Conservation (phyloP, 2,797 vertebrate species). For the Sebastes matsubarae region DNA sequence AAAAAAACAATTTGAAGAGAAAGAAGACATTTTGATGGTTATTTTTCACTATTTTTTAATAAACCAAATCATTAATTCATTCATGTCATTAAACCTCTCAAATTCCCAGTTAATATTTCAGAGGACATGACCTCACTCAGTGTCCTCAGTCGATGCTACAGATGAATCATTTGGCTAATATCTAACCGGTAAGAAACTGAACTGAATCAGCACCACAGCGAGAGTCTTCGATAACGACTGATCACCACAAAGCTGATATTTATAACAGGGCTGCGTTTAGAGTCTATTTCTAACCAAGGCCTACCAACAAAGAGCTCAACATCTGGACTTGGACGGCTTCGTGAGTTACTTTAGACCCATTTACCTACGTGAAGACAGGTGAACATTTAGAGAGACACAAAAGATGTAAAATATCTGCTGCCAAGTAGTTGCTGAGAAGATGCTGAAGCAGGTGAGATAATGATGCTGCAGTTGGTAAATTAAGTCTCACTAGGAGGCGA, state of each 20-base stretch:
- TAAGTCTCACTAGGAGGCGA: slow-evolving; percentile 11
- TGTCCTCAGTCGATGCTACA: neutral
- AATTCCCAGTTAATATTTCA: neutral
- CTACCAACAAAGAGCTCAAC: neutral
- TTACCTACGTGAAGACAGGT: neutral
- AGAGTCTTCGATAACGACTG: neutral
- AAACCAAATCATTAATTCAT: neutral
- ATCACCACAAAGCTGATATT: neutral
- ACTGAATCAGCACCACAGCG: neutral
- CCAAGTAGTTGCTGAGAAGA: neutral
- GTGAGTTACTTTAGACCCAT: neutral
- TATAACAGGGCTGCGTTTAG: neutral
- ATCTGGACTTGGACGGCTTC: neutral
- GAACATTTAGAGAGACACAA: neutral
- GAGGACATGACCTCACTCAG: neutral
- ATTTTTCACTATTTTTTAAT: neutral
- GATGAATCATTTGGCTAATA: neutral
- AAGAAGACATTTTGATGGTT: fast-evolving
- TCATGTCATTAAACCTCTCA: neutral
- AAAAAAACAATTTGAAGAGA: neutral
- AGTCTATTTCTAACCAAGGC: neutral
- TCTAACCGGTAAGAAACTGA: neutral
- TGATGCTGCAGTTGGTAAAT: slow-evolving; percentile 12
- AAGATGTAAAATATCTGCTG: neutral
- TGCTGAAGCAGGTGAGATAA: neutral